Base-by-base conservation (phyloP, 1,140 invertebrate genomes). In the Drosophila punjabiensis region DNA sequence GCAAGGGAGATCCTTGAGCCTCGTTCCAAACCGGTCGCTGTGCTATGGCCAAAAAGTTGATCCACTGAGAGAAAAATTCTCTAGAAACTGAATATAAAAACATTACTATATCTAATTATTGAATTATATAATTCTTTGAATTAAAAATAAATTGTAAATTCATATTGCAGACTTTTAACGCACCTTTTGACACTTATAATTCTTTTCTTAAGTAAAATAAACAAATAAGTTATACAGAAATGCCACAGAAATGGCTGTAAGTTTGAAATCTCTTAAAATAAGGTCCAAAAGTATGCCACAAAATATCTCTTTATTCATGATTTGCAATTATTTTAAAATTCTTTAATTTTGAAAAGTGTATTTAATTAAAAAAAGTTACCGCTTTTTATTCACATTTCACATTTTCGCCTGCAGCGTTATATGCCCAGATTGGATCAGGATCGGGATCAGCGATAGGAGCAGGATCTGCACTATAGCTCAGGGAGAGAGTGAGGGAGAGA, bases 391-490 rank as follows among this genome's bases (percentile, higher is more conserved):
- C 20, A 18, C 47, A 41, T 41, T 68, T 13, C 20, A 18, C 35
- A 41, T 41, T 53, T 68, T 16, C 24, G 68, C 70, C 68, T 74
- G 8, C 28, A 48, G 70, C 68, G 24, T 30, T 52, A 52, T 62
- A 62, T 73, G 14, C 45, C 37, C 71, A 59, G 69, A 53, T 75
- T 75, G 69, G 69, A 62, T 62, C 69, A 33, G 47, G 43, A 66
- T 71, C 68, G 11, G 47, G 35, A 65, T 56, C 39, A 56, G 37
- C 28, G 56, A 37, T 50, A 35, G 48, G 24, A 70, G 24, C 39
- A 35, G 59, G 39, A 45, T 32, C 59, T 55, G 65, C 64, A 28
- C 24, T n/a, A 16, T 30, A 45, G 18, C 4, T 20, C 53, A 39
- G 41, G 32, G n/a, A 47, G 55, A 73, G 53, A 45, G 24, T 20